phyloP scores from a whole-genome alignment of 2,888 invertebrate species.

The Drosophila mimica region DNA sequence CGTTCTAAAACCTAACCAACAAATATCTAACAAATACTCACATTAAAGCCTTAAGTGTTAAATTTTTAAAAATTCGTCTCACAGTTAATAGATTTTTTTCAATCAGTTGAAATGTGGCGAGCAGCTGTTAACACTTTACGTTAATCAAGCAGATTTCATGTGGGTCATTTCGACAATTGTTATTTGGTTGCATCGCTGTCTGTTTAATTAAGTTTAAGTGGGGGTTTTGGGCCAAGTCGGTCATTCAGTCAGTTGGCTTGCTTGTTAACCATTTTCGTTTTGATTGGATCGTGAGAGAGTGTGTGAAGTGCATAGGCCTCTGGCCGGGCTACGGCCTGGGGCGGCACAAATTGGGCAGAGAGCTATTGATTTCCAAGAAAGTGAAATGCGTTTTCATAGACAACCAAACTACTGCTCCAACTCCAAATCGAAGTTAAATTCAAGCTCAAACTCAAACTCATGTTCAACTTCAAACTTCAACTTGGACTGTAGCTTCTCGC shows the following conservation, averaged over 20 bases:
- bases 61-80: neutral
- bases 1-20: neutral
- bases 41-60: neutral
- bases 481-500: conserved; percentile 15
- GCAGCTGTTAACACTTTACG: conserved; percentile 35
- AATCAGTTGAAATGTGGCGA: neutral
- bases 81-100: conserved; percentile 1
- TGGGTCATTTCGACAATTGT: conserved; percentile 47
- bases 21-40: neutral
- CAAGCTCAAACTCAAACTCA: conserved; percentile 5
- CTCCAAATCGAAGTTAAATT: neutral
- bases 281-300: conserved; percentile 55
- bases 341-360: conserved; percentile 40
- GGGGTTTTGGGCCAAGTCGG: conserved; percentile 36
- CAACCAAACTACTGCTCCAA: conserved; percentile 3
- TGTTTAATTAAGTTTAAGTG: conserved; percentile 63
- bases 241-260: conserved; percentile 21
- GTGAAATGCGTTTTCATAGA: conserved; percentile 65
- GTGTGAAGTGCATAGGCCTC: conserved; percentile 39
- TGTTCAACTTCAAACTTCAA: conserved; percentile 7
- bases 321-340: conserved; percentile 13
- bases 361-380: conserved; percentile 73
- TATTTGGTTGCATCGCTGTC: conserved; percentile 20
- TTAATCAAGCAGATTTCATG: conserved; percentile 55
- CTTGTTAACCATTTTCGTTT: conserved; percentile 37